phyloP scores from a whole-genome alignment of 1,140 invertebrate genomes.

The Asobara japonica region DNA sequence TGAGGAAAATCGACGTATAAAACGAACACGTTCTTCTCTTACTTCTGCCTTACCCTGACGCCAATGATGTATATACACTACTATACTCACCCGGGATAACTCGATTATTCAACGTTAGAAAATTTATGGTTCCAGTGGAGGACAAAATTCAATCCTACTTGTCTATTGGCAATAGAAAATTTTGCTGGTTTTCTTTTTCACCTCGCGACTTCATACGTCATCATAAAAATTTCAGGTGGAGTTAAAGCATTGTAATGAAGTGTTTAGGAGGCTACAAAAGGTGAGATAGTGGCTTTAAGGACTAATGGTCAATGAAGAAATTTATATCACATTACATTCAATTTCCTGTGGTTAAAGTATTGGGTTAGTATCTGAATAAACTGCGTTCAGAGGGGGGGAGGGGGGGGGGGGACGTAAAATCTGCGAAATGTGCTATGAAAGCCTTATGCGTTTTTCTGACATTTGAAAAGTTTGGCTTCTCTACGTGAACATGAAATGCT shows the following conservation, averaged over 20 bases:
- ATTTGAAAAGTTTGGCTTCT: too few relatives aligned
- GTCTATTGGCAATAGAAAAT: background rate
- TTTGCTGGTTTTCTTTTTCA: background rate
- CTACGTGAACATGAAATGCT: too few relatives aligned
- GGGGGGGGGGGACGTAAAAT: background rate
- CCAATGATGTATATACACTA: background rate
- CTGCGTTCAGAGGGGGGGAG: too few relatives aligned
- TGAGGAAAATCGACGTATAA: conserved; percentile 38
- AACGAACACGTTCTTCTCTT: conserved; percentile 38
- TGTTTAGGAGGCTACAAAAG: background rate
- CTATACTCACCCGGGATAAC: conserved; percentile 14
- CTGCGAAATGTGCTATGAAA: background rate
- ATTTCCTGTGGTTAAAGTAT: background rate
- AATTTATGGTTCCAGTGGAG: conserved; percentile 12
- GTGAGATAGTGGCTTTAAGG: background rate
- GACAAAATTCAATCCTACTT: background rate
- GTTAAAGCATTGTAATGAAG: background rate
- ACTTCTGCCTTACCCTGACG: conserved; percentile 17
- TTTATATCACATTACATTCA: conserved; percentile 2
- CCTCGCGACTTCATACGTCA: background rate
- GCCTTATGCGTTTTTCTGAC: background rate
- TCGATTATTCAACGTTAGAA: conserved; percentile 21
- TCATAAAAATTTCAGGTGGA: background rate
- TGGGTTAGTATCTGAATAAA: background rate
- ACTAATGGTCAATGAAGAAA: background rate